A percentile compares a stretch with the other conserved stretches of the same genome.
These are phyloP conservation scores for Pangasianodon gigas DNA, from an alignment of 2,113 vertebrate genomes.

Conservation along the genomic window DNA sequence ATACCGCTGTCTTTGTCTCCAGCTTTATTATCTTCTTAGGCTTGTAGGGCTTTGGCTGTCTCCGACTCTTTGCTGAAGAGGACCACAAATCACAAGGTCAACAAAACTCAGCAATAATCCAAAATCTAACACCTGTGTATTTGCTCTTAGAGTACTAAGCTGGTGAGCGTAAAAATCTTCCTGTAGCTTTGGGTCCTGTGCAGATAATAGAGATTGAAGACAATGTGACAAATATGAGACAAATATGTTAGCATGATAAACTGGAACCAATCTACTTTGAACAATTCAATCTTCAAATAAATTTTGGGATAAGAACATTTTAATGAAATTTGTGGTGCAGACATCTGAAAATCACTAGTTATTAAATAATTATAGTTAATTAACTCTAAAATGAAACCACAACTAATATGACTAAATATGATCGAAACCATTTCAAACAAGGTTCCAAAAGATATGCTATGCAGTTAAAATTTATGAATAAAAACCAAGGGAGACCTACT, in stretches of 20 bases:
- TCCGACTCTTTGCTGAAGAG: constrained; percentile 89
- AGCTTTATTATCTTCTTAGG: constrained; percentile 99
- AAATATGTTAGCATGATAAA: not conserved
- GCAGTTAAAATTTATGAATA: not conserved
- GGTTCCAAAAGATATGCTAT: not conserved
- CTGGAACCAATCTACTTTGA: not conserved
- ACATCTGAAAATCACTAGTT: not conserved
- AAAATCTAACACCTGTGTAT: not conserved
- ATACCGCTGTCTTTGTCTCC: constrained; percentile 92
- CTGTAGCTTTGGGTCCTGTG: not conserved
- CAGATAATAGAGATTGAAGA: not conserved
- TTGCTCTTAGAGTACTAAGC: not conserved
- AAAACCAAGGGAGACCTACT: constrained; percentile 73
- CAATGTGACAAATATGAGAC: not conserved
- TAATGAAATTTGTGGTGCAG: not conserved
- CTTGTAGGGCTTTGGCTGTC: constrained; percentile 97
- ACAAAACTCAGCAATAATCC: not conserved
- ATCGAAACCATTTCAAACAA: not conserved
- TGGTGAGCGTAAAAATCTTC: not conserved
- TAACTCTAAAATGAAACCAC: not conserved
- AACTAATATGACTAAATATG: not conserved
- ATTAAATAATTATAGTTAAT: not conserved
- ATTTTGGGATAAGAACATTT: not conserved
- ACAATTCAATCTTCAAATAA: not conserved
- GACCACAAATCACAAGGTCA: constrained; percentile 23